Evolutionary conservation across 92 coral and sea anemone genomes (phyloP).

Genomic region (Zoanthus solanderi): DNA sequence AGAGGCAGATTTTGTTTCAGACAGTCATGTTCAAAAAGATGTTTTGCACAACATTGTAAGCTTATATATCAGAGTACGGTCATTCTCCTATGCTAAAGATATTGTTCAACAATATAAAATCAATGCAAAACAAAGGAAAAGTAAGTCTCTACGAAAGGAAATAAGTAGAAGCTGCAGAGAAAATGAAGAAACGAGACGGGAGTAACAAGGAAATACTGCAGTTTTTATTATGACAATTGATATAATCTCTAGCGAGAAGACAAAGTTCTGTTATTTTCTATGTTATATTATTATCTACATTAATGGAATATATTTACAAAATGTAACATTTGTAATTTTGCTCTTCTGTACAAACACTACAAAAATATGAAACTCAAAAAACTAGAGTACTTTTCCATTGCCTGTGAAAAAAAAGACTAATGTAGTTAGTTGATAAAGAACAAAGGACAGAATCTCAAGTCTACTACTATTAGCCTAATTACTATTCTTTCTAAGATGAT

Average conservation of each 20-base stretch:
- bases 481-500: background rate
- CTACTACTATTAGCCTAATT: background rate
- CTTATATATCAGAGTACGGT: slow-evolving; percentile 56
- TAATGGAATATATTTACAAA: background rate
- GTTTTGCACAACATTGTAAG: slow-evolving; percentile 52
- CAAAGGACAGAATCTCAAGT: background rate
- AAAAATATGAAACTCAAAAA: background rate
- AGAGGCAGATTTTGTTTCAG: slow-evolving; percentile 47
- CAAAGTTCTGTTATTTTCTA: background rate
- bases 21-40: slow-evolving; percentile 53
- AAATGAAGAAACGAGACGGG: slow-evolving; percentile 46
- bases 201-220: background rate
- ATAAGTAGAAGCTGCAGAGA: slow-evolving; percentile 46
- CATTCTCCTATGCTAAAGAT: slow-evolving; percentile 59
- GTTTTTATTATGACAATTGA: background rate
- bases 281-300: background rate
- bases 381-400: no score
- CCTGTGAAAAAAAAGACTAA: no score
- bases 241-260: background rate
- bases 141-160: slow-evolving; percentile 63
- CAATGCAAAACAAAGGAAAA: slow-evolving; percentile 39
- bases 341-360: background rate
- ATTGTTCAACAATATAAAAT: slow-evolving; percentile 57
- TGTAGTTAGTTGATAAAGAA: background rate
- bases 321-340: background rate